Base-by-base conservation (phyloP, 2,888 invertebrate species). In the Drosophila aldrichi region DNA sequence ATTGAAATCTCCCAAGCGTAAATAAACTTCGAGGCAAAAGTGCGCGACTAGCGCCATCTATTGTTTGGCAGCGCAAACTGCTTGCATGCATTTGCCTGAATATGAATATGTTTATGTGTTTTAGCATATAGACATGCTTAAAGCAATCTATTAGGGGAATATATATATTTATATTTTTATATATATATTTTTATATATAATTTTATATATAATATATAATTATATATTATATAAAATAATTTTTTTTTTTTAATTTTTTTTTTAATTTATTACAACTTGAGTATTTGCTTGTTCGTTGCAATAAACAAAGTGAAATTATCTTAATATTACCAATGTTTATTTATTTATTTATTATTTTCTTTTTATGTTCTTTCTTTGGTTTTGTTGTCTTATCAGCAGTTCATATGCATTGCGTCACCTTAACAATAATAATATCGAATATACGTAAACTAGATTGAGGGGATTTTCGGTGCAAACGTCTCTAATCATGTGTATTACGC, bases 1-100 rank as follows among this genome's bases (percentile, higher is more conserved):
- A 52, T 22, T 38, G 10, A 22, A 32, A 3, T 25, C 20, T 46
- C n/a, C 32, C 52, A 34, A 32, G 46, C 46, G 34, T 16, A 16
- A 40, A 8, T 46, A 38, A 46, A 58, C 46, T 18, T 12, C 0
- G 36, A 25, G 2, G n/a, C 12, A 36, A 6, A 44, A n/a, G 22
- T 16, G 40, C 41, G 36, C 12, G 22, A 44, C 57, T 57, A 22
- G 44, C 56, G 56, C 57, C 57, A 44, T 44, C 57, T 57, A 36
- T 34, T 22, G 57, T 22, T n/a, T 16, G 44, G 34, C 34, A 34
- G 20, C 32, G 56, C 2, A 3, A 44, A 22, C 7, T 34, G 16
- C 10, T 36, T 48, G 14, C 48, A 48, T 2, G 5, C 6, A 25
- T 2, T 29, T 48, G 29, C 9, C 29, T 6, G 29, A 29, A n/a